Conservation (phyloP, 2,888 invertebrate species). For the Thymelicus sylvestris region DNA sequence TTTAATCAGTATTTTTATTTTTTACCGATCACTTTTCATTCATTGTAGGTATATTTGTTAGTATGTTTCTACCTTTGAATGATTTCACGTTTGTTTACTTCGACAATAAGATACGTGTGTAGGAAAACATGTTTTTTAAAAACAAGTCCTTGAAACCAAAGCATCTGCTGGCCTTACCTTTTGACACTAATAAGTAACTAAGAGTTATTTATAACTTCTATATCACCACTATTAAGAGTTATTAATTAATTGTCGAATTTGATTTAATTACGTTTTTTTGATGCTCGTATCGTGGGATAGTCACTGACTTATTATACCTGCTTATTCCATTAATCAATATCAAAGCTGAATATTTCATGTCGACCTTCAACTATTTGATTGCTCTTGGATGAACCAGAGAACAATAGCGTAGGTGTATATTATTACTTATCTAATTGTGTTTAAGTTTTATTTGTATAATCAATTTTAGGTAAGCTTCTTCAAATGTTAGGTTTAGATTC, state of each 20-base stretch:
- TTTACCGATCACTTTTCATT: no score
- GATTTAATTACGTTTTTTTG: constrained; percentile 53
- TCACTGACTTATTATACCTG: constrained; percentile 53
- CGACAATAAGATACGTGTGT: not conserved
- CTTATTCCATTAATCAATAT: constrained; percentile 67
- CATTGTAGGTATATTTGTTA: not conserved
- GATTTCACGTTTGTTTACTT: not conserved
- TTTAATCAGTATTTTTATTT: no score
- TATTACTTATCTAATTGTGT: not conserved
- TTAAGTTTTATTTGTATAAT: no score
- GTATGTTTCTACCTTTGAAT: not conserved
- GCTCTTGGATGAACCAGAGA: constrained; percentile 32
- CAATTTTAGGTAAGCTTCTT: no score
- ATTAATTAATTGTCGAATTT: constrained; percentile 63
- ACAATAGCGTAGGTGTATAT: not conserved
- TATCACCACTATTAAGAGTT: constrained; percentile 49
- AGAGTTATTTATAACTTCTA: constrained; percentile 38
- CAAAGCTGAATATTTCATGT: constrained; percentile 55
- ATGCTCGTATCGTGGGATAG: constrained; percentile 52
- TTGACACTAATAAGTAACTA: constrained; percentile 29
- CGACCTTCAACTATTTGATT: constrained; percentile 60
- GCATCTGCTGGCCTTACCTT: constrained; percentile 34
- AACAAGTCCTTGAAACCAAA: constrained; percentile 26
- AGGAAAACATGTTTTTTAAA: constrained; percentile 27
- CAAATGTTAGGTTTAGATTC: no score